A percentile compares a stretch with the other conserved stretches of the same genome.
Evolutionary conservation across 2,113 vertebrate genomes (phyloP).

Genomic region (Oostethus manadensis): DNA sequence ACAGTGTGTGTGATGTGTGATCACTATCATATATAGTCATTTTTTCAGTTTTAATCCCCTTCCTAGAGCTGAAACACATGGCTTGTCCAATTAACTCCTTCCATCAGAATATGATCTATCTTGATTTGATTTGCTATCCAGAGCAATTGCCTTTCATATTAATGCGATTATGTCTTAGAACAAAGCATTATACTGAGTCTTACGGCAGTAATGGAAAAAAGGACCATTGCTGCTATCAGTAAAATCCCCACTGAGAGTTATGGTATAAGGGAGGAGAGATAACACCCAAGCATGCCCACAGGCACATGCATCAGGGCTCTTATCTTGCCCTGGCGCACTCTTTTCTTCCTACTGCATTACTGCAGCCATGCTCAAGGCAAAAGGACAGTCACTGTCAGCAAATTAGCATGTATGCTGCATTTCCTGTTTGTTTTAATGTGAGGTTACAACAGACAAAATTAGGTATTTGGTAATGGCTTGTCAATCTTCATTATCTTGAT

Average conservation of each 20-base stretch:
- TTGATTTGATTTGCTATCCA: conserved; percentile 68
- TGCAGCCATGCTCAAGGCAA: conserved; percentile 23
- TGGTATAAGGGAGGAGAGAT: conserved; percentile 56
- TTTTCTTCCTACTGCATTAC: conserved; percentile 18
- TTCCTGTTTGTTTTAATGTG: conserved; percentile 53
- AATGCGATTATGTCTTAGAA: conserved; percentile 65
- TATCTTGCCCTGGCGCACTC: conserved; percentile 20
- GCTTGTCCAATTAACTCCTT: conserved; percentile 64
- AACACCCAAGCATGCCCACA: conserved; percentile 21
- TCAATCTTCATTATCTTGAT: not conserved
- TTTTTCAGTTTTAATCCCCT: conserved; percentile 44
- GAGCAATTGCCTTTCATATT: conserved; percentile 67
- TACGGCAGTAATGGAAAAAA: conserved; percentile 51
- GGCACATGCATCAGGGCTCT: conserved; percentile 31
- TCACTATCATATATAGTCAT: conserved; percentile 32
- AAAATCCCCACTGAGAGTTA: conserved; percentile 57
- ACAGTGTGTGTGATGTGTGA: no score
- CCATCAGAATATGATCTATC: conserved; percentile 63
- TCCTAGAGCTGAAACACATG: conserved; percentile 54
- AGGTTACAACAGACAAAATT: conserved; percentile 24
- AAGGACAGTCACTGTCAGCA: conserved; percentile 46
- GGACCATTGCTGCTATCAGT: conserved; percentile 53
- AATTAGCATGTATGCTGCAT: conserved; percentile 58
- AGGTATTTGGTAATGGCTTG: not conserved
- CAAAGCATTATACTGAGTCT: conserved; percentile 66